These are phyloP conservation scores for Nasonia vitripennis DNA, from an alignment of 1,140 invertebrate species.

Conservation along the genomic window DNA sequence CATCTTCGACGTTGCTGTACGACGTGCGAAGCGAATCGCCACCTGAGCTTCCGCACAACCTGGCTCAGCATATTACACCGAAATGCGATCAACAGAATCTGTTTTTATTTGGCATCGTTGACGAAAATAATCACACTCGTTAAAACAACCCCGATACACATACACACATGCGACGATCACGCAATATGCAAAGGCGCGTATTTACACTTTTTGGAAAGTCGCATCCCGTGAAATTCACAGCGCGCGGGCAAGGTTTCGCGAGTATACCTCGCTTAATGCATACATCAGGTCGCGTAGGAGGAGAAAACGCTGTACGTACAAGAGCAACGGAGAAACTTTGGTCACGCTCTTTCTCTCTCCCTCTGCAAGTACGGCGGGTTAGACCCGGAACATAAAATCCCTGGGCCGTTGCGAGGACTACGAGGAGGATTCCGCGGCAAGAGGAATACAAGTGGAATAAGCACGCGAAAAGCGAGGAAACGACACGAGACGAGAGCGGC, in stretches of 20 bases:
- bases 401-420: slow-evolving; percentile 65
- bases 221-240: slow-evolving; percentile 31
- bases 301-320: slow-evolving; percentile 35
- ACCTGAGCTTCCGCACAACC: slow-evolving; percentile 60
- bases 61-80: slow-evolving; percentile 26
- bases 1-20: slow-evolving; percentile 54
- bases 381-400: slow-evolving; percentile 69
- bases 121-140: not conserved
- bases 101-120: too few species aligned
- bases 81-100: too few species aligned
- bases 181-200: slow-evolving; percentile 35
- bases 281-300: not conserved
- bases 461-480: slow-evolving; percentile 51
- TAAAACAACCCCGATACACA: too few species aligned
- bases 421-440: slow-evolving; percentile 50
- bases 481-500: slow-evolving; percentile 23
- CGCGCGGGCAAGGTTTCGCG: slow-evolving; percentile 42
- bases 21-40: slow-evolving; percentile 49
- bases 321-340: slow-evolving; percentile 50
- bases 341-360: slow-evolving; percentile 59
- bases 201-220: slow-evolving; percentile 40
- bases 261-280: slow-evolving; percentile 42
- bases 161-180: not conserved
- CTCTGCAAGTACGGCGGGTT: slow-evolving; percentile 45
- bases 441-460: slow-evolving; percentile 40